Base-by-base conservation (phyloP, 2,797 vertebrate species). In the Epinephelus coioides region DNA sequence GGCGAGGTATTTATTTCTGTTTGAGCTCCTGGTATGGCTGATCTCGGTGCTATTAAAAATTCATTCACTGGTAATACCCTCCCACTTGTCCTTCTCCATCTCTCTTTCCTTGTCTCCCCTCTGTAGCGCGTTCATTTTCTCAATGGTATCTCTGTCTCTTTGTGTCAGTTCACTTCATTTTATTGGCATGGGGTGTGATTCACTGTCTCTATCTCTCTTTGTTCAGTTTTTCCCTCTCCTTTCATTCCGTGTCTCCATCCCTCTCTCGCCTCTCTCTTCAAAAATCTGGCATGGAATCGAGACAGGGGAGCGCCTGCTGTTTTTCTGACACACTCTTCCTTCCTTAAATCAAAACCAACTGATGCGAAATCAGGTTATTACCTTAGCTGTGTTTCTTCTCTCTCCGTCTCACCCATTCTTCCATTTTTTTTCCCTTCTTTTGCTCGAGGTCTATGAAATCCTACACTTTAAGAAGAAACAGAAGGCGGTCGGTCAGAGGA, bases 341-440 rank as follows among this genome's bases (percentile, higher is more conserved):
- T 80, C 89, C 91, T 81, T 89, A 94, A 94, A 93, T 94, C 89
- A 92, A 93, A 93, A 88, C 85, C 92, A 92, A 90, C 91, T 91
- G 86, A 92, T 89, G 89, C 74, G 27, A 92, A 93, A 91, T 93
- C 88, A 87, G 90, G 91, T 94, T 94, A 94, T 94, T 94, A 91
- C 91, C 86, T 92, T 86, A 88, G 90, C 87, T 78, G 80, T 71
- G 73, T 87, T 86, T 83, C 66, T 72, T 78, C 76, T 74, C 49
- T 69, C 65, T 76, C 64, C 64, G 68, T 74, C 76, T 64, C 65
- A 73, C 65, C 82, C 66, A 9, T 82, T 87, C 88, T 83, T 88
- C 73, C 70, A 78, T 77, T 85, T 89, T 43, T 34, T 34, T 34
- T 1, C 34, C 30, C 7, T 34, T 8, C 5, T 43, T 43, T 84